Evolutionary conservation across 1,140 invertebrate genomes (phyloP).

Genomic region (Bradynema listronoti): DNA sequence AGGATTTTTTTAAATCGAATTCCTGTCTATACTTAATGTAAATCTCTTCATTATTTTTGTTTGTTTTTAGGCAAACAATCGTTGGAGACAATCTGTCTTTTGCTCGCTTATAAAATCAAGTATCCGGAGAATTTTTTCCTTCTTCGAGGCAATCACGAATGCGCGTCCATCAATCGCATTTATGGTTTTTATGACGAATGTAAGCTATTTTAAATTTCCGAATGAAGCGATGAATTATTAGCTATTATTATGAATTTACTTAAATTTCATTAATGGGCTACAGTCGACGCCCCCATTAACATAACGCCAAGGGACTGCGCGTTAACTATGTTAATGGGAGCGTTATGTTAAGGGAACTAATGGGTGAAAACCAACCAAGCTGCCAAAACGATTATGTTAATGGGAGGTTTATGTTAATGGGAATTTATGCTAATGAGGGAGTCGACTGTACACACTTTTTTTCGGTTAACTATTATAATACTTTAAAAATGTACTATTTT

Average conservation of each 20-base stretch:
- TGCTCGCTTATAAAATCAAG: slow-evolving; percentile 77
- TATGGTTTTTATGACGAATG: slow-evolving; percentile 91
- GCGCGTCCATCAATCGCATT: slow-evolving; percentile 66
- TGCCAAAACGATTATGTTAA: no score
- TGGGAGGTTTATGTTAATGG: no score
- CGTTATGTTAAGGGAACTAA: no score
- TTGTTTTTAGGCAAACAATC: slow-evolving; percentile 58
- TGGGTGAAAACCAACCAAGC: no score
- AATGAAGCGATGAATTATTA: background rate
- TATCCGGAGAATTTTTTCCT: slow-evolving; percentile 68
- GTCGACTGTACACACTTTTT: no score
- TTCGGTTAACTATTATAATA: no score
- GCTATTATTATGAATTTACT: no score
- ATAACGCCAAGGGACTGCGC: no score
- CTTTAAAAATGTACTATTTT: background rate
- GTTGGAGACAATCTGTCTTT: slow-evolving; percentile 65
- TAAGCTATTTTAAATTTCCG: background rate
- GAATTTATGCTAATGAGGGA: no score
- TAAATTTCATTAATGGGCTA: no score
- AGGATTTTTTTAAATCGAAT: background rate
- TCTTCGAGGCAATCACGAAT: slow-evolving; percentile 66
- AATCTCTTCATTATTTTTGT: background rate
- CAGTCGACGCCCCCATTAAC: no score
- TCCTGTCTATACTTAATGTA: background rate
- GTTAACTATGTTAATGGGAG: no score